Evolutionary conservation across 2,797 vertebrate genomes (phyloP).

Genomic region (Sparus aurata): DNA sequence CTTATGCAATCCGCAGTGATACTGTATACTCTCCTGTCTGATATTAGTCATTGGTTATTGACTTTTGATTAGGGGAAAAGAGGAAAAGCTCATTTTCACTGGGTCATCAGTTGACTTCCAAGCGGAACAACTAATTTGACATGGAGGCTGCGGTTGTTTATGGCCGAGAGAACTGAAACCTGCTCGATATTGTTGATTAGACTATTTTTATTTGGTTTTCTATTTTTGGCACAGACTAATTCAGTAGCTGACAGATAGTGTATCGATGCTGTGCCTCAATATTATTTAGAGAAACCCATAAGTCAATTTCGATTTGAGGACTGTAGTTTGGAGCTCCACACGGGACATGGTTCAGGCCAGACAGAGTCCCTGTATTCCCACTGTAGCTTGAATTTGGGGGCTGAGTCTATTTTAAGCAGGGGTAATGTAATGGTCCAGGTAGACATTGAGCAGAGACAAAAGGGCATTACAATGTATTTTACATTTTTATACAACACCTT

Average conservation of each 20-base stretch:
- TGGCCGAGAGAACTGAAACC: conserved; percentile 52
- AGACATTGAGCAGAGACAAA: conserved; percentile 78
- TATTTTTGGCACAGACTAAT: conserved; percentile 66
- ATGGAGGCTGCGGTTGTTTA: conserved; percentile 53
- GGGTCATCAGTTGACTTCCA: conserved; percentile 57
- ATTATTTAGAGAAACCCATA: conserved; percentile 54
- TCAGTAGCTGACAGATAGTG: conserved; percentile 53
- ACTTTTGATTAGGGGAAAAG: conserved; percentile 69
- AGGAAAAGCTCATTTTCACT: conserved; percentile 70
- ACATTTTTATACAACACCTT: conserved; percentile 80
- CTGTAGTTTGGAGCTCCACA: conserved; percentile 42
- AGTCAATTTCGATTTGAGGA: conserved; percentile 45
- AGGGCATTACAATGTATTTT: conserved; percentile 70
- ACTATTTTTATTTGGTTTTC: conserved; percentile 72
- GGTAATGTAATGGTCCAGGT: conserved; percentile 55
- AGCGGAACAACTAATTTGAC: conserved; percentile 63
- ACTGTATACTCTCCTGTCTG: conserved; percentile 47
- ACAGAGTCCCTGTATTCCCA: conserved; percentile 31
- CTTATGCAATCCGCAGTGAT: conserved; percentile 53
- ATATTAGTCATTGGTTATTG: conserved; percentile 65
- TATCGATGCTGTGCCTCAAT: conserved; percentile 57
- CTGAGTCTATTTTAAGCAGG: conserved; percentile 66
- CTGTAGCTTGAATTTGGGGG: conserved; percentile 43
- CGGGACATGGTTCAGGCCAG: conserved; percentile 31
- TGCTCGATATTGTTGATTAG: conserved; percentile 63